Conservation (phyloP, 2,888 invertebrate species). For the Terebella lapidaria region DNA sequence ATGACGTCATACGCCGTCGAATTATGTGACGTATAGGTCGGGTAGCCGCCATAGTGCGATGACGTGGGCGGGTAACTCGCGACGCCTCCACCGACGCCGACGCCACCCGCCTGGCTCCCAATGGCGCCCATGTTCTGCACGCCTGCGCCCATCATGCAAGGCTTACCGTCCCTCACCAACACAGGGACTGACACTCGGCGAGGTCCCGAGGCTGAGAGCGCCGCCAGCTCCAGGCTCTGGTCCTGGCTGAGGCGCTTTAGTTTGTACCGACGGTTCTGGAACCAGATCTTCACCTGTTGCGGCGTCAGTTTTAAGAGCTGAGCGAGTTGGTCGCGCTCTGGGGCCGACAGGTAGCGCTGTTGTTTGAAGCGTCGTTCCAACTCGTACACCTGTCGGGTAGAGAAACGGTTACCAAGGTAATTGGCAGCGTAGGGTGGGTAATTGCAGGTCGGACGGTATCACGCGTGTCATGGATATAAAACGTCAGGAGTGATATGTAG, state of each 20-base stretch:
- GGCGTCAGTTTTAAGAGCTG: constrained; percentile 75
- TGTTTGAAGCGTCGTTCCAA: constrained; percentile 81
- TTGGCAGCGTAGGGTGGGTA: no score
- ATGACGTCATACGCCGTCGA: neutral
- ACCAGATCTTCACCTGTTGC: constrained; percentile 83
- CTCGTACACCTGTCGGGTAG: constrained; percentile 70
- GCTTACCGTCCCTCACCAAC: constrained; percentile 52
- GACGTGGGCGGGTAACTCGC: neutral
- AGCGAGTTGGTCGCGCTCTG: constrained; percentile 82
- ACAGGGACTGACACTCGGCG: constrained; percentile 52
- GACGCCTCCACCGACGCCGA: neutral
- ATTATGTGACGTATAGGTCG: neutral
- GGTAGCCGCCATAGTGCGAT: neutral
- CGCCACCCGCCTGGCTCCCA: neutral
- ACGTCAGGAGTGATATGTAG: no score
- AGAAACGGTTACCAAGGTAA: no score
- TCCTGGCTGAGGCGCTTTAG: constrained; percentile 63
- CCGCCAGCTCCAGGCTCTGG: constrained; percentile 54
- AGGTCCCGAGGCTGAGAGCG: constrained; percentile 41
- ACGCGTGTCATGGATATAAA: no score
- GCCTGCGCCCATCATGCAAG: constrained; percentile 31
- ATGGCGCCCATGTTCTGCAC: no score
- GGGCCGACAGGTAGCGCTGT: constrained; percentile 84
- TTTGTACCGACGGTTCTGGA: constrained; percentile 80
- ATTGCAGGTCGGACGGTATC: no score